phyloP scores from a whole-genome alignment of 2,113 vertebrate genomes.

The Illadopsis cleaveri region DNA sequence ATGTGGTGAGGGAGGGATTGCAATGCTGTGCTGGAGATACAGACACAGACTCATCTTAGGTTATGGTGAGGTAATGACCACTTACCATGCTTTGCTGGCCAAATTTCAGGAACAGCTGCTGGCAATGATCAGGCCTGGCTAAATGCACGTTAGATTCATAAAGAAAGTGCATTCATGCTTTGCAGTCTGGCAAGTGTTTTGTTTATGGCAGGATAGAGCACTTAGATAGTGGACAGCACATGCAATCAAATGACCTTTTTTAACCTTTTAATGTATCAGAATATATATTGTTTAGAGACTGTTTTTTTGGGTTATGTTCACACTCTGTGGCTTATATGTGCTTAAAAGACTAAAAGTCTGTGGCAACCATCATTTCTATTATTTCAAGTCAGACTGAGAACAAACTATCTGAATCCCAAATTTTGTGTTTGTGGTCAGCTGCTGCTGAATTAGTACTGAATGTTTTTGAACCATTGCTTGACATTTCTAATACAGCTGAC shows the following conservation, averaged over 20 bases:
- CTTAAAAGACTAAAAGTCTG: not conserved
- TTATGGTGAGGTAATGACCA: not conserved
- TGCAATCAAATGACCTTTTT: not conserved
- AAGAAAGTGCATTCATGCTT: not conserved
- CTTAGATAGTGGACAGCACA: not conserved
- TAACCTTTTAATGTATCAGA: not conserved
- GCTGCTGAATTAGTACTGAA: not conserved
- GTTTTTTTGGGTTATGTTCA: not conserved
- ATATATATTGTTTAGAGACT: not conserved
- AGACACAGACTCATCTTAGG: not conserved
- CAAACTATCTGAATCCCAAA: not conserved
- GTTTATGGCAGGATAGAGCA: not conserved
- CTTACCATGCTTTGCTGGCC: not conserved
- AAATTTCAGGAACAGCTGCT: not conserved
- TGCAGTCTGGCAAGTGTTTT: not conserved
- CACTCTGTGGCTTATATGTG: not conserved
- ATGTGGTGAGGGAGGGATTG: not conserved
- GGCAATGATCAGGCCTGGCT: not conserved
- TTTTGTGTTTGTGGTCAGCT: not conserved
- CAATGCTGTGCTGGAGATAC: not conserved
- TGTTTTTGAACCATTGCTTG: not conserved
- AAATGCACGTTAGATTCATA: not conserved
- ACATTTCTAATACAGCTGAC: not conserved
- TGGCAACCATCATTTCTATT: not conserved
- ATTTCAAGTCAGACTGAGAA: not conserved